Evolutionary conservation across 2,113 vertebrate genomes (phyloP).

Genomic region (Oncorhynchus gorbuscha): DNA sequence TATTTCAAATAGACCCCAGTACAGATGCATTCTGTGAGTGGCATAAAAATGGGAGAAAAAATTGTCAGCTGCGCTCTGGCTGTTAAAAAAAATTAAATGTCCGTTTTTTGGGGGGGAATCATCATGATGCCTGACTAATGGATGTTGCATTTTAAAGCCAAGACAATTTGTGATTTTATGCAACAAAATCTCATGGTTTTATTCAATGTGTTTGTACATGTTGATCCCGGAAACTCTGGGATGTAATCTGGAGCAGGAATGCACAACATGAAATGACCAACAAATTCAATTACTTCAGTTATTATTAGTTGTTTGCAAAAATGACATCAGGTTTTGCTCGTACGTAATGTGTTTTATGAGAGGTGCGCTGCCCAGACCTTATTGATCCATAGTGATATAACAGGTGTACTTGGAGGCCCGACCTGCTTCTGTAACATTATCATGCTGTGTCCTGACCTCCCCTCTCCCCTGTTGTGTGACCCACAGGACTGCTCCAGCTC

Average conservation of each 20-base stretch:
- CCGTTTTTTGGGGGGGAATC: neutral
- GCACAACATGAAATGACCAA: conserved; percentile 47
- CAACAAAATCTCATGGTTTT: neutral
- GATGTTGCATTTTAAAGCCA: neutral
- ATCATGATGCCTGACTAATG: conserved; percentile 20
- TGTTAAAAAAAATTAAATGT: conserved; percentile 25
- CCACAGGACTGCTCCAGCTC: conserved; percentile 94
- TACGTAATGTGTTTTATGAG: neutral
- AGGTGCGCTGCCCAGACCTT: neutral
- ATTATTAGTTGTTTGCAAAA: neutral
- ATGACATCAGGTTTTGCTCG: neutral
- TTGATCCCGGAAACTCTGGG: neutral
- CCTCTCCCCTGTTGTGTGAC: conserved; percentile 55
- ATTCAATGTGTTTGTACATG: conserved; percentile 1
- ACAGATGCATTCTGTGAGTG: conserved; percentile 16
- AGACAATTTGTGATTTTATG: conserved; percentile 12
- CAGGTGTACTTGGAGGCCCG: neutral
- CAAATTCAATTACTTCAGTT: conserved; percentile 20
- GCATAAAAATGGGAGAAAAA: conserved; percentile 8
- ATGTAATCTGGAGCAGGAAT: conserved; percentile 44
- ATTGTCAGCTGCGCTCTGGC: conserved; percentile 18
- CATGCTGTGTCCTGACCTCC: conserved; percentile 12
- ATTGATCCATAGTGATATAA: neutral
- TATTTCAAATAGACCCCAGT: conserved; percentile 29
- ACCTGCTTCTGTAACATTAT: neutral